Evolutionary conservation across 2,113 vertebrate species (phyloP), one percentile per base, ranked within the genome.

Genomic region (Ptychochromis oligacanthus): DNA sequence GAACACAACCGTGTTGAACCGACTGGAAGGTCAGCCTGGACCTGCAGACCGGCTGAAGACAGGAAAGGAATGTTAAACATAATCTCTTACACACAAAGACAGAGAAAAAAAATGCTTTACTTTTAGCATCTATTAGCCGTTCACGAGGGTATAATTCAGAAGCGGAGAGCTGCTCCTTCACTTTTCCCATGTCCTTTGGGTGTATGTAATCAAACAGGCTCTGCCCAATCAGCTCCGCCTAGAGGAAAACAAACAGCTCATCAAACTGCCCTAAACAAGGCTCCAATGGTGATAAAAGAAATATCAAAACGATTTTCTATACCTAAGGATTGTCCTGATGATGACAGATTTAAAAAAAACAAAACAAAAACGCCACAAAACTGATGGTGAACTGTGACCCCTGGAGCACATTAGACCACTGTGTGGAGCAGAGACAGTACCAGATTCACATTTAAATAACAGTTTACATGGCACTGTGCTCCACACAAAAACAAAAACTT

Each of bases 121-220:
- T 98, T 97, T 97, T 98, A 89, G 96, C 96, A 88, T 98, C 97
- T 64, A 98, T 87, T 11, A 97, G 95, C 55, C 97, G 96, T 92
- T 98, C 97, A 52, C 97, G 95, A 6, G 96, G 96, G 3, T 96
- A 96, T 55, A 96, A 34, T 31, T 98, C 97, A 0, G 97, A 97
- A 34, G 97, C 96, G 1, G 97, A 97, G 60, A 98, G 96, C 79
- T 98, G 97, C 85, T 98, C 97, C 91, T 98, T 98, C 60, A 98
- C 97, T 96, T 98, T 98, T 81, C 97, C 96, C 77, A 98, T 97
- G 91, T 98, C 97, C 90, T 98, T 98, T 26, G 96, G 97, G 91
- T 98, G 97, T 22, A 98, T 94, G 82, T 97, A 98, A 92, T 98
- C 97, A 95, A 98, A 98, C 61, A 98, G 93, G 82, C 97, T 98